Evolutionary conservation across 2,888 invertebrate species (phyloP).

Genomic region (Netelia melanura): DNA sequence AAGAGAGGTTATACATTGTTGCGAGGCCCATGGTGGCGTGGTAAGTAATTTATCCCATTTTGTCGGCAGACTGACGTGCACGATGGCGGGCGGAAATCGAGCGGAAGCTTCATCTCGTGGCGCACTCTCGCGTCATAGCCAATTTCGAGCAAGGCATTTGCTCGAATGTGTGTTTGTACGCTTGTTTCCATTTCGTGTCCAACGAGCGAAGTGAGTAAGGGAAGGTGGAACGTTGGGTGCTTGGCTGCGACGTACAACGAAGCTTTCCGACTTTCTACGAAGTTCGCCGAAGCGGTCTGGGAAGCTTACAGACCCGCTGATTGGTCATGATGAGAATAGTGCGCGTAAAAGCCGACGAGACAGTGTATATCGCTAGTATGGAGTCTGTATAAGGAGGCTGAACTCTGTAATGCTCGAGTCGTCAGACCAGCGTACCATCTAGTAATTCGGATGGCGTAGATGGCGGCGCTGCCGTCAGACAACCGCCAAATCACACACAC

Average conservation of each 20-base stretch:
- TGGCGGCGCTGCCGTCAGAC: no score
- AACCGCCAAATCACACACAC: no score
- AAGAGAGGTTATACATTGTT: not conserved
- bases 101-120: constrained; percentile 26
- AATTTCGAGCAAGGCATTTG: constrained; percentile 12
- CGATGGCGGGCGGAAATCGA: constrained; percentile 30
- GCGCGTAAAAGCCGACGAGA: constrained; percentile 73
- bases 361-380: constrained; percentile 69
- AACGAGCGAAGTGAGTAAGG: not conserved
- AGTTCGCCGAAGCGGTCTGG: constrained; percentile 16
- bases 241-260: not conserved
- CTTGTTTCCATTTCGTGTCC: not conserved
- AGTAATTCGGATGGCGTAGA: no score
- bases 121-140: constrained; percentile 33
- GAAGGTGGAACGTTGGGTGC: not conserved
- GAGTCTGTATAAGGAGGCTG: no score
- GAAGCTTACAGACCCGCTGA: constrained; percentile 8
- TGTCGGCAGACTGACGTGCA: not conserved
- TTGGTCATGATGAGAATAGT: constrained; percentile 69
- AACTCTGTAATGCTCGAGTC: no score
- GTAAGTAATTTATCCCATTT: not conserved
- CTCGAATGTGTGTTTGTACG: not conserved
- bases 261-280: constrained; percentile 13
- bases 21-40: not conserved
- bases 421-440: no score